Conservation (phyloP, 2,113 vertebrate species). For the Mus spicilegus region DNA sequence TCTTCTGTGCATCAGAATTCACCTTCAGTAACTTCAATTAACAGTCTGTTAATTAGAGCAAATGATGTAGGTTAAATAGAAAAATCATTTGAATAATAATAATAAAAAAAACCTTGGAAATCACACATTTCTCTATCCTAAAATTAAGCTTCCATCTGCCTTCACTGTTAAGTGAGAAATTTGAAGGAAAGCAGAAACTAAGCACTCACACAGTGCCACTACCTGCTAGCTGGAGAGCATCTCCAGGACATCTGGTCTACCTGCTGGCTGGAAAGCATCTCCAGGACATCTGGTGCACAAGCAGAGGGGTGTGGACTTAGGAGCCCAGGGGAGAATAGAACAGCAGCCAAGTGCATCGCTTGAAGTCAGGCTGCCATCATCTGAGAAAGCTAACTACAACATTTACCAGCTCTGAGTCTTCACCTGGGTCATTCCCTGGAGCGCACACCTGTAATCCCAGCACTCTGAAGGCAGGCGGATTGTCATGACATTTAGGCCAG, state of each 20-base stretch:
- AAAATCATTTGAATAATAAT: not conserved
- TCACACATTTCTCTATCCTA: not conserved
- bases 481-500: too few relatives aligned
- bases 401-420: not conserved
- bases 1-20: not conserved
- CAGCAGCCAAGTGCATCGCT: not conserved
- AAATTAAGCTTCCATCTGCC: not conserved
- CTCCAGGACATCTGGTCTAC: not conserved
- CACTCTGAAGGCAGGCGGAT: not conserved
- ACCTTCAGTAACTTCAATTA: accelerated
- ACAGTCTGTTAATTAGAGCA: not conserved
- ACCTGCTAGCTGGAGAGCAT: not conserved
- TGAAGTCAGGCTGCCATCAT: not conserved
- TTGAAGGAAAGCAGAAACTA: not conserved
- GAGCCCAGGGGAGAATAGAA: too few relatives aligned
- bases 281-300: too few relatives aligned
- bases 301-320: accelerated
- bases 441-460: not conserved
- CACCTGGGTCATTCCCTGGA: not conserved
- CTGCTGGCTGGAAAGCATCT: not conserved
- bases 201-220: not conserved
- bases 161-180: not conserved
- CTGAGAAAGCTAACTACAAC: not conserved
- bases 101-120: not conserved
- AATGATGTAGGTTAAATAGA: not conserved